Conservation (phyloP, 2,888 invertebrate species). For the Calephelis perditalis region DNA sequence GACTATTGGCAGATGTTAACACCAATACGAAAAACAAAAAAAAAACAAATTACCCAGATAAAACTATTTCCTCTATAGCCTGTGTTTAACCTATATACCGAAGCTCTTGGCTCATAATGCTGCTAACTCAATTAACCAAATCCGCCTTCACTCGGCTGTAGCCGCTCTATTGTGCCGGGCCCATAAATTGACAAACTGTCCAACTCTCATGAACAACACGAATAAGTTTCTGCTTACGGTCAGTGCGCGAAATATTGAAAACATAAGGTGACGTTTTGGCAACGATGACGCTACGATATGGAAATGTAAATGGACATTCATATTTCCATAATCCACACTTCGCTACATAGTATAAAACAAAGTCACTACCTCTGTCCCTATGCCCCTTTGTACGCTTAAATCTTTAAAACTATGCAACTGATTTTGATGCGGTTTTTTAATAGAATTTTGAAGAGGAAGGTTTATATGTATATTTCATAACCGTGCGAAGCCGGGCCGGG, state of each 20-base stretch:
- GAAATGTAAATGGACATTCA: no score
- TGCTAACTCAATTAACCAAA: slow-evolving; percentile 57
- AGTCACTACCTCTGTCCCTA: no score
- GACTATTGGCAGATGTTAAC: no score
- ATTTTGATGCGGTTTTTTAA: no score
- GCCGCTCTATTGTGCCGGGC: slow-evolving; percentile 48
- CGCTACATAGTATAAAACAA: no score
- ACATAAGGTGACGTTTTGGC: slow-evolving; percentile 37
- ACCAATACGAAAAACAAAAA: not conserved
- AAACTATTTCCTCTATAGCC: not conserved
- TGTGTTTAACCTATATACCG: slow-evolving; percentile 12
- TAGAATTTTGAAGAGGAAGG: no score
- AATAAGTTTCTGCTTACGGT: slow-evolving; percentile 75
- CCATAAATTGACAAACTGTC: slow-evolving; percentile 77
- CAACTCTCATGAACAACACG: slow-evolving; percentile 68
- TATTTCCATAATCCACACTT: not conserved
- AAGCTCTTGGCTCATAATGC: slow-evolving; percentile 31
- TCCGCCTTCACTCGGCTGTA: slow-evolving; percentile 51
- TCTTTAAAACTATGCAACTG: no score
- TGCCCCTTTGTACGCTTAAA: no score
- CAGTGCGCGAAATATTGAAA: slow-evolving; percentile 56
- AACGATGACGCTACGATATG: slow-evolving; percentile 16
- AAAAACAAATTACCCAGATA: not conserved
- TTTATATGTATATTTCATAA: no score
- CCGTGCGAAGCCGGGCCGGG: no score